Base-by-base conservation (phyloP, 1,140 invertebrate species). In the Whitmania pigra region DNA sequence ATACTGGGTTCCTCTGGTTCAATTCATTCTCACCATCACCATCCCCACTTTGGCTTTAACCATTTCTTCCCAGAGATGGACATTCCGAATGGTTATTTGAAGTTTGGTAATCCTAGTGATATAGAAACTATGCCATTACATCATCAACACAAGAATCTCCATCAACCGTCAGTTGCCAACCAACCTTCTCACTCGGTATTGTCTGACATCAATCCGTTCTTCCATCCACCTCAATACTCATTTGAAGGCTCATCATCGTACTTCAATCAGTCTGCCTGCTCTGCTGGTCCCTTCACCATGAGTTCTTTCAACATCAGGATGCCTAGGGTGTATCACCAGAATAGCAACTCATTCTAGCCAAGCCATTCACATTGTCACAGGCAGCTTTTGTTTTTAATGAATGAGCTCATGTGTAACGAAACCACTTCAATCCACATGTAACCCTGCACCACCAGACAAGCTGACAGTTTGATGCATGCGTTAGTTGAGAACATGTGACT, bases 261-360 rank as follows among this genome's bases (percentile, higher is more conserved):
- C 29, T 31, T 63, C 57, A 63, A 63, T 31, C 57, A 63, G 29
- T 63, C 57, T 7, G 29, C 22, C 22, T 63, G 57, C 29, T 63
- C 57, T 63, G 18, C 57, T 7, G 57, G 57, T 63, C 57, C 57
- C 22, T 63, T 63, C 18, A 25, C 57, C 57, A 63, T 63, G 57
- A 63, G 57, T 63, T 25, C 57, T 25, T 63, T 63, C 57, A 63
- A 63, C 57, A 63, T 63, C 29, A 63, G 57, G 57, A 63, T 63
- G 57, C 57, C 57, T 63, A 22, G 57, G 22, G 29, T 63, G 0
- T 31, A 63, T 31, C 57, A 63, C 57, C 57, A 63, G 57, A 63
- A 63, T n/a, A 63, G 29, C 57, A 63, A 63, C 29, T 63, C 57
- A 4, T 63, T 63, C 57, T 63, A 63, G 29, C 57, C 43, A 49